Percentiles rank a stretch among this genome's conserved stretches.
These are phyloP conservation scores for Byasa hedistus DNA, from an alignment of 2,888 invertebrate species.

Conservation along the genomic window DNA sequence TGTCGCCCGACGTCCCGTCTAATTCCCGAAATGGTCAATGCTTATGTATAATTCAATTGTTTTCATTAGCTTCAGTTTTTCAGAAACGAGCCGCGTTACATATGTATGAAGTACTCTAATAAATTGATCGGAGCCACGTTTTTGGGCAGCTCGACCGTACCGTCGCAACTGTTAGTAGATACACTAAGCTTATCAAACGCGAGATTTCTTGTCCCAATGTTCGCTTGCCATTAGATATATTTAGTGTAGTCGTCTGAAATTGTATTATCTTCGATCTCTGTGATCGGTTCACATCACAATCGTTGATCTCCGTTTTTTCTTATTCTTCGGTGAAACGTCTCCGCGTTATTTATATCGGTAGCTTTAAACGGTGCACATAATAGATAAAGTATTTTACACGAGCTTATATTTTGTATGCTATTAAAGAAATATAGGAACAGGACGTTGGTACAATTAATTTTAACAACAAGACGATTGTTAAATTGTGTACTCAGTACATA, in stretches of 20 bases:
- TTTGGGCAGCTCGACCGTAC: constrained; percentile 29
- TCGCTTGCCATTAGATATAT: background rate
- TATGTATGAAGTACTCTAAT: constrained; percentile 69
- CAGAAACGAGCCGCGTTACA: constrained; percentile 58
- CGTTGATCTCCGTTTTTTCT: background rate
- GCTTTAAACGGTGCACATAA: no score
- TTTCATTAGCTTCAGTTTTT: constrained; percentile 70
- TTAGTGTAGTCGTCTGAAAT: background rate
- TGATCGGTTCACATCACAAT: background rate
- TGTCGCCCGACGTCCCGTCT: constrained; percentile 42
- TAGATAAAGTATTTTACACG: no score
- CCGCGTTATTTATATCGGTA: no score
- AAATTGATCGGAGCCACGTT: constrained; percentile 51
- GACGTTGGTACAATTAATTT: no score
- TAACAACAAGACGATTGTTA: no score
- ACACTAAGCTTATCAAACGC: background rate
- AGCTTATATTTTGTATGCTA: no score
- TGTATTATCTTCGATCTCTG: background rate
- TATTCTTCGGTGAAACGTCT: no score
- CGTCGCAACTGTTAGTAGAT: background rate
- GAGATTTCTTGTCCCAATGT: background rate
- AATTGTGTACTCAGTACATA: no score
- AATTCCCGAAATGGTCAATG: constrained; percentile 60
- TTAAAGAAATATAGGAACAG: no score
- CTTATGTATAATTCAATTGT: constrained; percentile 74